Base-by-base conservation (phyloP, 2,113 vertebrate genomes). In the Larimichthys crocea region DNA sequence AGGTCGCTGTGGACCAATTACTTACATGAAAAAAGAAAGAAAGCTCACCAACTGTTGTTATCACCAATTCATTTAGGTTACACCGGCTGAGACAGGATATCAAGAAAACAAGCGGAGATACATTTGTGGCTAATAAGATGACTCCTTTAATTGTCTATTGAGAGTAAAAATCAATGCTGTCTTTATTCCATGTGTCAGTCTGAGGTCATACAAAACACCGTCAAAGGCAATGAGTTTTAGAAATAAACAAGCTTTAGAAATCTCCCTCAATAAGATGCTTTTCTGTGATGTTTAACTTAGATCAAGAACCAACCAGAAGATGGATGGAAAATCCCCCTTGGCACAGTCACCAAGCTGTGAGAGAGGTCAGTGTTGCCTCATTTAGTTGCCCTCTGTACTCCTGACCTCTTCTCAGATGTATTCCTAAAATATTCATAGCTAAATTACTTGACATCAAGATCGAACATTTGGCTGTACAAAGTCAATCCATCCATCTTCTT, bases 1-100 rank as follows among this genome's bases (percentile, higher is more conserved):
- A 15, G n/a, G 50, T 44, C 79, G 35, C 70, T 14, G 66, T 2
- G 4, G 74, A 70, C 26, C 72, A 79, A 59, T 78, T 75, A 84
- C 35, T 71, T 19, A 31, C 8, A 73, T 16, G 22, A 31, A 50
- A 52, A 49, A 26, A 35, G 22, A 68, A 48, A n/a, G 10, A 42
- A 48, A 59, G 59, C 29, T 57, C 55, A 26, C 26, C 14, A 4
- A 5, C 5, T 15, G 19, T 17, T 61, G 53, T 78, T 56, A 77
- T 49, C 20, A n/a, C 17, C 52, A 55, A 29, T 82, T 71, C 44
- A 75, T 56, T 63, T 48, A 52, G 1, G 50, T 5, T 42, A 17
- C 26, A 60, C 3, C 3, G 4, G 35, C 17, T 2, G 14, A 77
- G 60, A 62, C 22, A 9, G 61, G 15, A 26, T 22, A 52, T 26